These are phyloP conservation scores for Anastrepha ludens DNA, from an alignment of 1,140 invertebrate species.

Conservation along the genomic window DNA sequence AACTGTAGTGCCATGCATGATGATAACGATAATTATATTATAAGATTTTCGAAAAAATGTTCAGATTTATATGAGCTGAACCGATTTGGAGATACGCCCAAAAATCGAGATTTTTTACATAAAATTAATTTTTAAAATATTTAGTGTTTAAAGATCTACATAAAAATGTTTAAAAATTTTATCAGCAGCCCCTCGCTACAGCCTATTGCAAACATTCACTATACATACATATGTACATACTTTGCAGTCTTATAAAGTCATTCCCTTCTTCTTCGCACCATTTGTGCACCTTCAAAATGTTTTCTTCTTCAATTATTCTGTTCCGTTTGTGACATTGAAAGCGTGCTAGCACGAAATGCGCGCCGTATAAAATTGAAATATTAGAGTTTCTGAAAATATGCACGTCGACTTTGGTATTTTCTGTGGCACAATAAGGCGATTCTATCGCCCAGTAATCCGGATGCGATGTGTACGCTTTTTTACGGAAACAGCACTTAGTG, in stretches of 20 bases:
- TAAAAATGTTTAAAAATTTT: too few relatives aligned
- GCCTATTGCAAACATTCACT: too few relatives aligned
- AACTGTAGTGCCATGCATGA: too few relatives aligned
- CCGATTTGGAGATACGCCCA: too few relatives aligned
- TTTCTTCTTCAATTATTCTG: not conserved
- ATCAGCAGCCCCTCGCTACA: too few relatives aligned
- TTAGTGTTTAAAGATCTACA: too few relatives aligned
- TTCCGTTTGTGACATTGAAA: not conserved
- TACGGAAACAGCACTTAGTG: slow-evolving; percentile 8
- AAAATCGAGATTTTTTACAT: too few relatives aligned
- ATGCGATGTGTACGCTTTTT: not conserved
- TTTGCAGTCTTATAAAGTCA: too few relatives aligned
- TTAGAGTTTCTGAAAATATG: not conserved
- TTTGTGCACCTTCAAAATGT: not conserved
- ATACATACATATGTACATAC: not conserved
- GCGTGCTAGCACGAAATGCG: not conserved
- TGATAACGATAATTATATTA: too few relatives aligned
- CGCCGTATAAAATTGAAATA: not conserved
- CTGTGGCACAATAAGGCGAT: not conserved
- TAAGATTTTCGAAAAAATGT: too few relatives aligned
- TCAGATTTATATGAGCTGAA: too few relatives aligned
- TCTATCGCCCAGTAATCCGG: not conserved
- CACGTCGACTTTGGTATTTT: not conserved
- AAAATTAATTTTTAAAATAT: too few relatives aligned
- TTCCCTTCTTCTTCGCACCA: not conserved